A percentile compares a stretch with the other conserved stretches of the same genome.
Evolutionary conservation across 2,797 vertebrate species (phyloP).

Genomic region (Notolepis coatsorum): DNA sequence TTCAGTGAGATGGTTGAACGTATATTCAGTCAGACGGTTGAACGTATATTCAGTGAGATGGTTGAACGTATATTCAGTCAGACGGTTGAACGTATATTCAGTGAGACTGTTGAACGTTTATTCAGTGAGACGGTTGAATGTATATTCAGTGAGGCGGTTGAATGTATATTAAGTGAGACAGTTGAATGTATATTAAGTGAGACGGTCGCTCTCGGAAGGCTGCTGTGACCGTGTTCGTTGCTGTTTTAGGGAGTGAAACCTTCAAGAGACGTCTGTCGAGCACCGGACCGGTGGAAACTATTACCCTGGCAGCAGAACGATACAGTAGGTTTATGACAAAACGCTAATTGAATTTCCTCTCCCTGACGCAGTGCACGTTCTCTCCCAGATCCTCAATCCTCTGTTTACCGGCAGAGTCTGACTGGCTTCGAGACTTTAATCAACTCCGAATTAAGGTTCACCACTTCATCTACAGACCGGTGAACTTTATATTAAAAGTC

Average conservation of each 20-base stretch:
- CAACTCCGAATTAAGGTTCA: background rate
- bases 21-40: too few species aligned
- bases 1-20: too few species aligned
- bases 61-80: too few species aligned
- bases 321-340: constrained; percentile 70
- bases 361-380: constrained; percentile 60
- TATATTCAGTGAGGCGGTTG: too few species aligned
- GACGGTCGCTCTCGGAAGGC: constrained; percentile 35
- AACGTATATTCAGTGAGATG: too few species aligned
- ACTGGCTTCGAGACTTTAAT: constrained; percentile 19
- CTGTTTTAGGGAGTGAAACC: constrained; percentile 38
- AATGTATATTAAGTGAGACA: too few species aligned
- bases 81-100: too few species aligned
- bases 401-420: constrained; percentile 15
- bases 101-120: too few species aligned
- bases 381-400: constrained; percentile 43
- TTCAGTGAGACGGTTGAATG: too few species aligned
- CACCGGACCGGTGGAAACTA: constrained; percentile 72
- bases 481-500: too few species aligned
- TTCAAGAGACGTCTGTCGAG: constrained; percentile 61
- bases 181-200: constrained; percentile 20
- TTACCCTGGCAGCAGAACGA: constrained; percentile 72
- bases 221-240: constrained; percentile 26
- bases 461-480: background rate
- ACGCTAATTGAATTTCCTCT: constrained; percentile 76